phyloP scores from a whole-genome alignment of 2,113 vertebrate genomes.

The Strix aluco region DNA sequence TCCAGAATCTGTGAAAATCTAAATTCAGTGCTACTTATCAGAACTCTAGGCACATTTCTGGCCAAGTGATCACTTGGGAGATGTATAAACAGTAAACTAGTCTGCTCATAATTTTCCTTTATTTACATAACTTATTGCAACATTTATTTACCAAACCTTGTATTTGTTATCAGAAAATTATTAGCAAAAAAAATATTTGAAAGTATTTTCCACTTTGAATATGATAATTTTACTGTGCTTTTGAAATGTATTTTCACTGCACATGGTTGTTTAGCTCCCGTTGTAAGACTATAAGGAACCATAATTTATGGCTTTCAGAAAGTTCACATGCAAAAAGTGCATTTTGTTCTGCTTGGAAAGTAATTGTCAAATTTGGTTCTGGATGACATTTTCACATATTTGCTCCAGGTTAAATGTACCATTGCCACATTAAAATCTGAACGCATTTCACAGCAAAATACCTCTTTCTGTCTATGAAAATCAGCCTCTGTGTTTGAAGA shows the following conservation, averaged over 20 bases:
- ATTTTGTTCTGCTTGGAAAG: conserved; percentile 32
- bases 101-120: neutral
- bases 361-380: conserved; percentile 20
- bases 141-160: neutral
- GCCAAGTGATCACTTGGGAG: neutral
- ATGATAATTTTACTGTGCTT: neutral
- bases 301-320: neutral
- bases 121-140: neutral
- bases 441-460: conserved; percentile 33
- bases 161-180: neutral
- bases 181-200: neutral
- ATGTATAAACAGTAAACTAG: neutral
- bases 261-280: neutral
- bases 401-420: conserved; percentile 41
- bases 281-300: neutral
- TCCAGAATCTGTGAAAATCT: neutral
- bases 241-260: neutral
- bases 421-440: conserved; percentile 10
- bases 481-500: conserved; percentile 20
- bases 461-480: conserved; percentile 35
- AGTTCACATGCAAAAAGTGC: neutral
- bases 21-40: neutral
- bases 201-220: neutral
- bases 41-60: neutral
- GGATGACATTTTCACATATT: conserved; percentile 57